A percentile compares a stretch with the other conserved stretches of the same genome.
Evolutionary conservation across 2,113 vertebrate species (phyloP).

Genomic region (Ptilonorhynchus violaceus): DNA sequence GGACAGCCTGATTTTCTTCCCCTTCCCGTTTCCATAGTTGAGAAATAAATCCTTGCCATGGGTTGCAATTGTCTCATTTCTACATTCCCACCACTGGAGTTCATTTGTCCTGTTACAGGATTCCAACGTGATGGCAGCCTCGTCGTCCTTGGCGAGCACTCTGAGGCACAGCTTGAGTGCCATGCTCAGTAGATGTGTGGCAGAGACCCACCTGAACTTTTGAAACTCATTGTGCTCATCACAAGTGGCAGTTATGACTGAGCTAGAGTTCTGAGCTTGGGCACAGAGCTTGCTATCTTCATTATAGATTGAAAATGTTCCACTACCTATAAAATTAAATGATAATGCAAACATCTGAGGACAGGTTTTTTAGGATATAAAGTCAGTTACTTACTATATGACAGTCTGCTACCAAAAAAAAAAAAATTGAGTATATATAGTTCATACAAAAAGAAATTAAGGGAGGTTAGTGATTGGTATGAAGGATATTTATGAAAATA

Average conservation of each 20-base stretch:
- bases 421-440: neutral
- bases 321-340: conserved; percentile 67
- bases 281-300: conserved; percentile 86
- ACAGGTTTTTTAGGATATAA: neutral
- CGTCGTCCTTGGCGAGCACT: conserved; percentile 68
- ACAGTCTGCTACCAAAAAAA: neutral
- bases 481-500: neutral
- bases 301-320: conserved; percentile 87
- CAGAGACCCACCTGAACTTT: conserved; percentile 88
- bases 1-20: conserved; percentile 83
- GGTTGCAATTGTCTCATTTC: conserved; percentile 83
- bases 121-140: conserved; percentile 73
- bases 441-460: neutral
- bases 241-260: conserved; percentile 68
- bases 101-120: conserved; percentile 78
- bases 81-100: conserved; percentile 90
- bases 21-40: conserved; percentile 83
- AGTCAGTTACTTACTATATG: neutral
- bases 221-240: conserved; percentile 74
- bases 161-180: conserved; percentile 84
- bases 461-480: neutral
- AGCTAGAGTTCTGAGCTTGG: conserved; percentile 66
- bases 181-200: conserved; percentile 80
- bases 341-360: neutral
- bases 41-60: conserved; percentile 78